phyloP scores from a whole-genome alignment of 2,113 vertebrate genomes.

The Polypterus bichir region DNA sequence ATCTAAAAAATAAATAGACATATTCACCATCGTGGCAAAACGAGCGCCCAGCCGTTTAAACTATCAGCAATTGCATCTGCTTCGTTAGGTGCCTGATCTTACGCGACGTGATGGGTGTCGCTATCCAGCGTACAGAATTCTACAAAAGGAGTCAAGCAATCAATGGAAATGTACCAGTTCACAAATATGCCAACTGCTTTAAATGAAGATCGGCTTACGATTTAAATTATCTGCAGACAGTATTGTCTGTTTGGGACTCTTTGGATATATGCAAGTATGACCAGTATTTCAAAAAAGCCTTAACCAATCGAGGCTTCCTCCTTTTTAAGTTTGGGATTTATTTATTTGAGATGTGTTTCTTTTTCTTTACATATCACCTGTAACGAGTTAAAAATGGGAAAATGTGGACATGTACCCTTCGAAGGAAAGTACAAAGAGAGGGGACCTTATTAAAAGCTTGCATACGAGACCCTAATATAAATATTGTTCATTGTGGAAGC shows the following conservation, averaged over 20 bases:
- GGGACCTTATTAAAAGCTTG: too few relatives aligned
- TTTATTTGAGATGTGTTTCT: constrained; percentile 1
- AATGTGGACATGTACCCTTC: too few relatives aligned
- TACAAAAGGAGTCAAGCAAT: constrained; percentile 19
- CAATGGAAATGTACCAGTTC: neutral
- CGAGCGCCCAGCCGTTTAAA: too few relatives aligned
- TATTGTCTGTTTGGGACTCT: constrained; percentile 19
- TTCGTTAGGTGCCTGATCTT: constrained; percentile 24
- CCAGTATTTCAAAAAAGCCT: constrained; percentile 13
- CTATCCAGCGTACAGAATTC: constrained; percentile 26
- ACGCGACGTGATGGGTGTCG: constrained; percentile 22
- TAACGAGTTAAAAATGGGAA: too few relatives aligned
- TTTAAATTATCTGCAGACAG: constrained; percentile 9
- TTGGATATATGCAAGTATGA: constrained; percentile 35
- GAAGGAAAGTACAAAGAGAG: too few relatives aligned
- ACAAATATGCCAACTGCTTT: constrained; percentile 7
- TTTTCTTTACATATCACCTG: too few relatives aligned
- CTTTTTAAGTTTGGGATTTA: constrained; percentile 25
- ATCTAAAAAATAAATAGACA: constrained; percentile 23
- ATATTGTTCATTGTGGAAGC: constrained; percentile 10
- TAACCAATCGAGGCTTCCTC: neutral
- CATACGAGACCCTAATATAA: too few relatives aligned
- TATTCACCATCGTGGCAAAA: too few relatives aligned
- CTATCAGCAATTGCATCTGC: constrained; percentile 17
- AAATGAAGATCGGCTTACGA: constrained; percentile 9